These are phyloP conservation scores for Rhagoletis zephyria DNA, from an alignment of 1,140 invertebrate species.

Conservation along the genomic window DNA sequence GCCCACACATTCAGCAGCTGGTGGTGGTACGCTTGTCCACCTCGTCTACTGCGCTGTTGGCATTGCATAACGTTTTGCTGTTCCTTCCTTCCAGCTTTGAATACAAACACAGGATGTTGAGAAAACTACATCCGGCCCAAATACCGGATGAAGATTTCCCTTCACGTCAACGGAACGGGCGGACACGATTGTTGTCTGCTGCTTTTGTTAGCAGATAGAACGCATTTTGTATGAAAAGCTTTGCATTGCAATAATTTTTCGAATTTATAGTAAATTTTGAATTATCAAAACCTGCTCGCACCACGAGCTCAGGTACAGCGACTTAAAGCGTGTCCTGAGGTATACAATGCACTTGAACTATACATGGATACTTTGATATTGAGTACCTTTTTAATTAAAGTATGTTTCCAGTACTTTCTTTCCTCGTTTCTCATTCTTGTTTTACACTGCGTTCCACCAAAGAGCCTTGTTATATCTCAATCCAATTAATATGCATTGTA, in stretches of 20 bases:
- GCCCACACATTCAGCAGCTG: background rate
- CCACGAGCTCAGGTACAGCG: background rate
- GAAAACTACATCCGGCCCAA: background rate
- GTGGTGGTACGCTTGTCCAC: background rate
- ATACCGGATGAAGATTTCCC: background rate
- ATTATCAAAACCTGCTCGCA: background rate
- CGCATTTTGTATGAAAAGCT: background rate
- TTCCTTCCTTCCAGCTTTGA: background rate
- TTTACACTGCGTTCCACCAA: background rate
- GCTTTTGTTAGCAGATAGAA: background rate
- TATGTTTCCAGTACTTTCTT: background rate
- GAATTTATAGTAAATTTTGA: background rate
- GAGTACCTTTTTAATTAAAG: background rate
- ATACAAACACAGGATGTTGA: conserved; percentile 4
- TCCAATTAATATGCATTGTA: conserved; percentile 38
- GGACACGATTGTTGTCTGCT: background rate
- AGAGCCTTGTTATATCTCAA: conserved; percentile 13
- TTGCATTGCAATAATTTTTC: background rate
- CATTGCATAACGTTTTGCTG: background rate
- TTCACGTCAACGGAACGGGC: background rate
- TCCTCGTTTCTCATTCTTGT: background rate
- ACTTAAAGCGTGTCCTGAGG: background rate
- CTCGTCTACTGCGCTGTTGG: background rate
- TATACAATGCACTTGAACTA: background rate
- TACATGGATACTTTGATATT: background rate